phyloP scores from a whole-genome alignment of 2,113 vertebrate species.

The Bufo gargarizans region DNA sequence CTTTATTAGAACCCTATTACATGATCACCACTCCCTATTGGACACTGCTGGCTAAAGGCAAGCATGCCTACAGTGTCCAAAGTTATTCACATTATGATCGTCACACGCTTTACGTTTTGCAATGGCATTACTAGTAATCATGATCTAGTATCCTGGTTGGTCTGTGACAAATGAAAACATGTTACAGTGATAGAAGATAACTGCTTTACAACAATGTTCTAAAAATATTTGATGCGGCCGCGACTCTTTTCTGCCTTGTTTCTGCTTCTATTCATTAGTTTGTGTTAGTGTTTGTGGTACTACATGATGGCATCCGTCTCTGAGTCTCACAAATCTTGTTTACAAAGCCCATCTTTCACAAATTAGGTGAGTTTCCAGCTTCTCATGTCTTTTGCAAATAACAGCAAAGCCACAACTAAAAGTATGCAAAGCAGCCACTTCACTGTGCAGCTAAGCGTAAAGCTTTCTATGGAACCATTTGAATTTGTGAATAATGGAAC shows the following conservation, averaged over 20 bases:
- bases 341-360: not conserved
- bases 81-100: too few species aligned
- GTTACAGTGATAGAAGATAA: not conserved
- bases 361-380: slow-evolving; percentile 1
- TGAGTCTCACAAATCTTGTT: slow-evolving; percentile 9
- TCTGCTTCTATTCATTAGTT: not conserved
- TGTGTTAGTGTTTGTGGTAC: not conserved
- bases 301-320: not conserved
- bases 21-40: not conserved
- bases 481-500: slow-evolving; percentile 25
- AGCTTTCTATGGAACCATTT: slow-evolving; percentile 11
- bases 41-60: not conserved
- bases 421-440: slow-evolving; percentile 36
- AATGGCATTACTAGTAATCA: too few species aligned
- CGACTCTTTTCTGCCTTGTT: not conserved
- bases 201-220: not conserved
- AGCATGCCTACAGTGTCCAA: not conserved
- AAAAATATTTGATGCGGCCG: not conserved
- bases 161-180: not conserved
- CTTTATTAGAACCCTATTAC: not conserved
- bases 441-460: slow-evolving; percentile 15
- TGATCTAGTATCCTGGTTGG: not conserved
- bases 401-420: slow-evolving; percentile 19
- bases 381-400: slow-evolving; percentile 35
- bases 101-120: too few species aligned